Evolutionary conservation across 2,888 invertebrate genomes (phyloP).

Genomic region (Sarcophaga carnaria): DNA sequence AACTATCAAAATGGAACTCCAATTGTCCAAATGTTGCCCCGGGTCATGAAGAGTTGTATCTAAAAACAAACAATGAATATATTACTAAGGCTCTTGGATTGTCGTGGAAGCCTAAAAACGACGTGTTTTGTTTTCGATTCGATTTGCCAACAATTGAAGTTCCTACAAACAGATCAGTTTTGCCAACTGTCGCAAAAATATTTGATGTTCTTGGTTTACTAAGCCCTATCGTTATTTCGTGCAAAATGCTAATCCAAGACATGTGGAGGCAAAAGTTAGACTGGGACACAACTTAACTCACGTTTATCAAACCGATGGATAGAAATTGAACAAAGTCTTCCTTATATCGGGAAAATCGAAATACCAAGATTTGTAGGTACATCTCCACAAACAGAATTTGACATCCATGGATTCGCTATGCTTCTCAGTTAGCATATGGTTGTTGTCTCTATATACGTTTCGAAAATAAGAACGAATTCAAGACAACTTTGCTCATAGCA

Average conservation of each 20-base stretch:
- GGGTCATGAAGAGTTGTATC: background rate
- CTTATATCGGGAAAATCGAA: background rate
- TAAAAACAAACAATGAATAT: slow-evolving; percentile 25
- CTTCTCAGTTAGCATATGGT: background rate
- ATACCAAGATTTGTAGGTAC: slow-evolving; percentile 2
- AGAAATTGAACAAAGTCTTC: slow-evolving; percentile 15
- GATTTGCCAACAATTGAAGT: slow-evolving; percentile 13
- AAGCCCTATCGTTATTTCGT: slow-evolving; percentile 36
- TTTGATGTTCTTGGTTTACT: slow-evolving; percentile 44
- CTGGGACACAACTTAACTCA: slow-evolving; percentile 29
- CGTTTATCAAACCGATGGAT: background rate
- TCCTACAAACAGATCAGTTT: too few species aligned
- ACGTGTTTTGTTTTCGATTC: slow-evolving; percentile 50
- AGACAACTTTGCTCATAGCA: too few species aligned
- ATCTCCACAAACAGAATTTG: background rate
- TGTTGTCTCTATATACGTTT: too few species aligned
- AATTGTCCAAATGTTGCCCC: slow-evolving; percentile 11
- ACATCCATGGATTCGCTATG: slow-evolving; percentile 26
- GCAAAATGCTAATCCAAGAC: slow-evolving; percentile 34
- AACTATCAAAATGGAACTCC: slow-evolving; percentile 46
- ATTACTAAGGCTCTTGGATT: slow-evolving; percentile 44
- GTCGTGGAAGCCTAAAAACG: slow-evolving; percentile 24
- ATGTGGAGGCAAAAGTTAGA: slow-evolving; percentile 32
- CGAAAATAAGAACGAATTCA: too few species aligned
- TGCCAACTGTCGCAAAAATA: background rate